These are phyloP conservation scores for Pedicia rivosa DNA, from an alignment of 2,888 invertebrate genomes.

Conservation along the genomic window DNA sequence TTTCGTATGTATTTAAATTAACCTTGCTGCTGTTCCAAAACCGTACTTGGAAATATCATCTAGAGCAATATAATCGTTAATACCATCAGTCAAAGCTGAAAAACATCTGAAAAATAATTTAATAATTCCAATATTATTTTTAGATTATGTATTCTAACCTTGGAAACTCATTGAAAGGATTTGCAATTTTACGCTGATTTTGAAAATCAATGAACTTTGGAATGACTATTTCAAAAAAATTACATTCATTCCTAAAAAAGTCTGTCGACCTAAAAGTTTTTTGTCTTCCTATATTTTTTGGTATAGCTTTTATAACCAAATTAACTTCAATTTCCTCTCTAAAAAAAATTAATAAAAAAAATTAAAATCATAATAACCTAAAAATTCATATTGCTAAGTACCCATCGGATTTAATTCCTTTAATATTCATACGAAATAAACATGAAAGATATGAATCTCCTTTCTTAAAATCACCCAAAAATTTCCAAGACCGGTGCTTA, in stretches of 20 bases:
- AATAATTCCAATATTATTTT: neutral
- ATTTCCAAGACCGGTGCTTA: slow-evolving; percentile 28
- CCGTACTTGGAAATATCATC: slow-evolving; percentile 35
- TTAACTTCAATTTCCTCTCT: slow-evolving; percentile 29
- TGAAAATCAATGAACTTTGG: slow-evolving; percentile 26
- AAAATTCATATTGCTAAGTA: slow-evolving; percentile 8
- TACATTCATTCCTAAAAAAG: slow-evolving; percentile 54
- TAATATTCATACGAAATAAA: slow-evolving; percentile 40
- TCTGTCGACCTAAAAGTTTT: slow-evolving; percentile 46
- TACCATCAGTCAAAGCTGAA: slow-evolving; percentile 33
- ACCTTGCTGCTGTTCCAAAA: slow-evolving; percentile 31
- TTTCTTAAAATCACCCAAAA: slow-evolving; percentile 33
- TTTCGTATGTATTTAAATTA: slow-evolving; percentile 4
- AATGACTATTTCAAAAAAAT: slow-evolving; percentile 37
- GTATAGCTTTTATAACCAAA: slow-evolving; percentile 49
- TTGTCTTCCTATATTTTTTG: slow-evolving; percentile 41
- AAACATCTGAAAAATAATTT: slow-evolving; percentile 20
- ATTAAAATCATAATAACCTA: neutral
- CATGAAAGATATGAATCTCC: slow-evolving; percentile 57
- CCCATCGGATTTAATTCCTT: slow-evolving; percentile 23
- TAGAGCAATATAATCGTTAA: slow-evolving; percentile 37
- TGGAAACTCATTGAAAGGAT: slow-evolving; percentile 36
- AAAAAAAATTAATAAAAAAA: neutral
- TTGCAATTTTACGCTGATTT: slow-evolving; percentile 17
- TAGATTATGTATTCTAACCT: slow-evolving; percentile 15